These are phyloP conservation scores for Mugil cephalus DNA, from an alignment of 2,113 vertebrate genomes.

Conservation along the genomic window DNA sequence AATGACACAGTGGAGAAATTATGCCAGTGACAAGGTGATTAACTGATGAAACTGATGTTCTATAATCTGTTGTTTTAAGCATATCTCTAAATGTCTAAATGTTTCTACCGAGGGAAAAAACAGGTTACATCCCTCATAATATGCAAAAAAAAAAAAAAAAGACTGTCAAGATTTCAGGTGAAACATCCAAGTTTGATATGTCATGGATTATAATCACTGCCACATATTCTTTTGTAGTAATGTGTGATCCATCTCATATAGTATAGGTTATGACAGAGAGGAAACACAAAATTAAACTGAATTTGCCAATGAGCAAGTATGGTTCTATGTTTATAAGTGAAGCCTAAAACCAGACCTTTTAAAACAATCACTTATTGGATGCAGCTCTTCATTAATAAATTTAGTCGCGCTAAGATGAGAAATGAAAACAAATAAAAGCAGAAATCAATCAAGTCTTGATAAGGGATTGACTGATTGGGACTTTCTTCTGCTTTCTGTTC, in stretches of 20 bases:
- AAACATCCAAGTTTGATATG: too few relatives aligned
- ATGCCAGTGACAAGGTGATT: not conserved
- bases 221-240: too few relatives aligned
- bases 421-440: not conserved
- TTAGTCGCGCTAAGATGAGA: too few relatives aligned
- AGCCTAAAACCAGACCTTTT: too few relatives aligned
- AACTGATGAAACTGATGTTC: not conserved
- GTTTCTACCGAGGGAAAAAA: not conserved
- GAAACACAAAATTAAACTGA: not conserved
- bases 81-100: not conserved
- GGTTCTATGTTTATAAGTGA: too few relatives aligned
- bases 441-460: not conserved
- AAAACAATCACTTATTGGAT: too few relatives aligned
- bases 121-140: not conserved
- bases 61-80: too few relatives aligned
- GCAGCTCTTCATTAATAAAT: too few relatives aligned
- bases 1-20: slow-evolving; percentile 11
- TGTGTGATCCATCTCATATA: not conserved
- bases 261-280: not conserved
- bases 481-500: not conserved
- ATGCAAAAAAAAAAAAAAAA: too few relatives aligned
- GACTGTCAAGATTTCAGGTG: too few relatives aligned
- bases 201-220: too few relatives aligned
- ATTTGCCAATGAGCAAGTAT: not conserved
- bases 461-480: too few relatives aligned